A percentile compares a stretch with the other conserved stretches of the same genome.
Evolutionary conservation across 2,888 invertebrate species (phyloP).

Genomic region (Agriotes lineatus): DNA sequence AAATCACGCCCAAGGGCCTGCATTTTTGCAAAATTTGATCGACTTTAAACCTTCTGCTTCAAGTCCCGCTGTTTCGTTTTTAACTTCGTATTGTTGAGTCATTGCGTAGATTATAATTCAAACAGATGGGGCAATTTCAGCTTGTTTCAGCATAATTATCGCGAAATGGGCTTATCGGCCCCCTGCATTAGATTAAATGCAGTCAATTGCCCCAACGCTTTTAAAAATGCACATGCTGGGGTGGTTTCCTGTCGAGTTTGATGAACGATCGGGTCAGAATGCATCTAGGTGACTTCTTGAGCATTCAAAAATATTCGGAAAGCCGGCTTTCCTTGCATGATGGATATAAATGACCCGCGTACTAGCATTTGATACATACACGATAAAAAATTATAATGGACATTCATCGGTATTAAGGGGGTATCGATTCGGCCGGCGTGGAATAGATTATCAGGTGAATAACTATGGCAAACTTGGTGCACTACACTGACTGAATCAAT

Average conservation of each 20-base stretch:
- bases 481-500: background rate
- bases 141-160: background rate
- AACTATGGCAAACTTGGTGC: background rate
- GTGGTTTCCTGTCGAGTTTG: conserved; percentile 10
- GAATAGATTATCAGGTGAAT: background rate
- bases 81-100: too few relatives aligned
- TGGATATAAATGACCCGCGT: too few relatives aligned
- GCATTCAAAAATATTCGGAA: background rate
- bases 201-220: background rate
- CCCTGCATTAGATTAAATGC: conserved; percentile 5
- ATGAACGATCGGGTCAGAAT: conserved; percentile 12
- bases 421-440: background rate
- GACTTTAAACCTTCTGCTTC: too few relatives aligned
- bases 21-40: too few relatives aligned
- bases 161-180: background rate
- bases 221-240: conserved; percentile 10
- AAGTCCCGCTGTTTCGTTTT: too few relatives aligned
- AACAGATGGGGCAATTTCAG: background rate
- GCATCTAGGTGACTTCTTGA: background rate
- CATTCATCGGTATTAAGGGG: background rate
- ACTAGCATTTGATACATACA: background rate
- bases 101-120: too few relatives aligned
- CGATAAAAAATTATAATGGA: background rate
- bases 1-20: too few relatives aligned
- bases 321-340: too few relatives aligned